Conservation (phyloP, 2,888 invertebrate genomes). For the Campoplex nolae region DNA sequence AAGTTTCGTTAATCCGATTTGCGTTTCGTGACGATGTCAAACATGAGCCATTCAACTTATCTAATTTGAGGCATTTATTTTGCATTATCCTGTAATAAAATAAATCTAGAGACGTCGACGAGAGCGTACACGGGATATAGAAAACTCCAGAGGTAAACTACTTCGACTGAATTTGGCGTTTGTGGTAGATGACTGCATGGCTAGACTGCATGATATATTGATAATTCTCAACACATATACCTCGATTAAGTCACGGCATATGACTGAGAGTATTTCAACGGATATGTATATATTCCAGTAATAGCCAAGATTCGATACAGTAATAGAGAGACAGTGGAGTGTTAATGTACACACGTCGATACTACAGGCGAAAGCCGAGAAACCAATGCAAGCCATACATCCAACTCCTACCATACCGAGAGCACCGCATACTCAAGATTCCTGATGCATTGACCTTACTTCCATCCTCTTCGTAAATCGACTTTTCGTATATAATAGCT, state of each 20-base stretch:
- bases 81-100: neutral
- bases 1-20: too few relatives aligned
- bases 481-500: conserved; percentile 1
- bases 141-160: neutral
- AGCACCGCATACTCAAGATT: conserved; percentile 33
- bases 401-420: conserved; percentile 7
- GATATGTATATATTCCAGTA: conserved; percentile 19
- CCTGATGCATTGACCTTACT: conserved; percentile 49
- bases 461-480: conserved; percentile 41
- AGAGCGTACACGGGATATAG: neutral
- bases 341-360: conserved; percentile 32
- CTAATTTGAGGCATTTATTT: neutral
- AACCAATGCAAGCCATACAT: conserved; percentile 33
- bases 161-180: neutral
- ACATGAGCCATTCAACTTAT: neutral
- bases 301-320: conserved; percentile 43
- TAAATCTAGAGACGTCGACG: neutral
- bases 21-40: too few relatives aligned
- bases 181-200: neutral
- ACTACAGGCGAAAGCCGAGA: conserved; percentile 26
- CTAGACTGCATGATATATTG: neutral
- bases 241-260: conserved; percentile 5
- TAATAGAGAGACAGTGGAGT: neutral
- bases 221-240: neutral
- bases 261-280: neutral